Base-by-base conservation (phyloP, 2,113 vertebrate genomes). In the Trogon surrucura region DNA sequence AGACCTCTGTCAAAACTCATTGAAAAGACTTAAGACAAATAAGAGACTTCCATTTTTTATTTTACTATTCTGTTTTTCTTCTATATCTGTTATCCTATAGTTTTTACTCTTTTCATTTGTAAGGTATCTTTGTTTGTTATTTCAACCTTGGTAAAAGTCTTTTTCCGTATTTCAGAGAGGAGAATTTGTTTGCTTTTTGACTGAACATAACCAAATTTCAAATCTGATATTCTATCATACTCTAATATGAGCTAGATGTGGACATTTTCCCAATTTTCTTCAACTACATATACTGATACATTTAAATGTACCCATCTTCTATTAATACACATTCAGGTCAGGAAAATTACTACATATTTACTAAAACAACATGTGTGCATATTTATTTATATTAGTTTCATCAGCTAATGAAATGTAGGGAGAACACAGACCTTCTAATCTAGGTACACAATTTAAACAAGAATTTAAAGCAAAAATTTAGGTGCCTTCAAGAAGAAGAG, bases 291-390 rank as follows among this genome's bases (percentile, higher is more conserved):
- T 54, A 34, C 29, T 54, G 9, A 29, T 45, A 36, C 1, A 22
- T 44, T 16, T 73, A 53, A 48, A 56, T 48, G 21, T 44, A 50
- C 50, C 29, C 83, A 27, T 66, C 83, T 70, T 53, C 48, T 53
- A 80, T 72, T 85, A n/a, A 70, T 51, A 25, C 41, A 86, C 51
- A 95, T 96, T 83, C 80, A 82, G 50, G 34, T 92, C 32, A 87
- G 61, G 16, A 11, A 88, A 88, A 27, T n/a, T 2, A 66, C 22
- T 41, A 57, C 15, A 38, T 80, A 50, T 65, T 89, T 94, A 74
- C 20, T 85, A 88, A 84, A 64, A 66, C 61, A 50, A 26, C 26
- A 81, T 50, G 10, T 53, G 23, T 61, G 34, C 16, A 25, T 86
- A 14, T 72, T 78, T 90, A 25, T 79, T 75, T 91, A 66, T 48